Evolutionary conservation across 2,797 vertebrate genomes (phyloP).

Genomic region (Phrynocephalus vlangalii): DNA sequence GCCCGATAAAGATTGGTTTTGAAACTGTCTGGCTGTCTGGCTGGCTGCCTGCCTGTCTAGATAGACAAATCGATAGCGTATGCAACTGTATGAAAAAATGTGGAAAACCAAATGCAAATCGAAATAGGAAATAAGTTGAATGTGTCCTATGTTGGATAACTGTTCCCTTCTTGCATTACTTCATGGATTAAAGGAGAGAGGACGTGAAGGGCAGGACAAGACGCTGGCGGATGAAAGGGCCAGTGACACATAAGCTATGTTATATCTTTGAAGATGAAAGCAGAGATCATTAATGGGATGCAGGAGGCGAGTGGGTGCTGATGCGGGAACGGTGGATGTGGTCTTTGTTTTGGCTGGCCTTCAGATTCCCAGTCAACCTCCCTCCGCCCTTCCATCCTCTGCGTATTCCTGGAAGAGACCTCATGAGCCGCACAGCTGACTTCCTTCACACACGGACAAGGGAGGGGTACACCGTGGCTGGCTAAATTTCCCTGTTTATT

Average conservation of each 20-base stretch:
- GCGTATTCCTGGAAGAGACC: neutral
- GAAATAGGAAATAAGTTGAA: neutral
- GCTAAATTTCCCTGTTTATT: conserved; percentile 70
- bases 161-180: neutral
- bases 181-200: neutral
- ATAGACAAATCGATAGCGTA: too few relatives aligned
- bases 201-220: neutral
- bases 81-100: neutral
- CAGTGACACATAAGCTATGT: neutral
- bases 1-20: neutral
- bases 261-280: conserved; percentile 30
- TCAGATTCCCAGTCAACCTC: conserved; percentile 25
- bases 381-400: neutral
- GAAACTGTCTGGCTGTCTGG: neutral
- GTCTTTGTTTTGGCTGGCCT: conserved; percentile 28
- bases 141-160: neutral
- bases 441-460: conserved; percentile 49
- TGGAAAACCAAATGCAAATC: neutral
- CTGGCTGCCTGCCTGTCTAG: neutral
- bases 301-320: conserved; percentile 12
- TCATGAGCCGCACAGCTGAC: conserved; percentile 50
- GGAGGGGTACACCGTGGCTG: conserved; percentile 34
- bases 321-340: neutral
- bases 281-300: neutral
- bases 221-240: conserved; percentile 22